Conservation (phyloP, 2,888 invertebrate species). For the Cephus pygmeus region DNA sequence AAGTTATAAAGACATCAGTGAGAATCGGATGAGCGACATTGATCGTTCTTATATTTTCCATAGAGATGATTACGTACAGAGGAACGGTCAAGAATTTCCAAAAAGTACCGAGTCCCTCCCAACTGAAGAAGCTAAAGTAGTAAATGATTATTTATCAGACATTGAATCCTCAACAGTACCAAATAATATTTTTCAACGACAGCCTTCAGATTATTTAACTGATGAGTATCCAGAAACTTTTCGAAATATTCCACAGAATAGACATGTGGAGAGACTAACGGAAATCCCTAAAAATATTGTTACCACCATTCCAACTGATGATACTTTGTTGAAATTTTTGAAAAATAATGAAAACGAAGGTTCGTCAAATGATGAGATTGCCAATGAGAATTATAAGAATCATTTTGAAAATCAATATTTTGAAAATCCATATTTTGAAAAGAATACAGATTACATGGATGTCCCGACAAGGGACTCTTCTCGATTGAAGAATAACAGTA, state of each 20-base stretch:
- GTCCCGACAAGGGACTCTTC: neutral
- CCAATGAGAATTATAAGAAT: neutral
- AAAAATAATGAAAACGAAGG: neutral
- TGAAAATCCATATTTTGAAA: slow-evolving; percentile 8
- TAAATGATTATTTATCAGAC: neutral
- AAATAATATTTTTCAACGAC: neutral
- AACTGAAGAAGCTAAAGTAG: neutral
- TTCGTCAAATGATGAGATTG: neutral
- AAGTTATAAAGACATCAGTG: neutral
- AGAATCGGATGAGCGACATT: neutral
- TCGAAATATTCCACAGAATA: neutral
- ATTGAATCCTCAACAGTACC: neutral
- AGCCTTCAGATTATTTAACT: neutral
- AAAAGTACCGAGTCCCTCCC: neutral
- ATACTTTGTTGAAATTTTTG: neutral
- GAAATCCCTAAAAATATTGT: neutral
- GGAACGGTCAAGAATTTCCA: neutral
- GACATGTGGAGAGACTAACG: neutral
- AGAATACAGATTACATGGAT: neutral
- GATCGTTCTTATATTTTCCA: neutral
- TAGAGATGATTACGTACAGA: neutral
- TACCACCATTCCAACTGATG: neutral
- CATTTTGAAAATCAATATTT: neutral
- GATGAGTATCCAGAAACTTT: neutral
- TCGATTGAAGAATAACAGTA: neutral